phyloP scores from a whole-genome alignment of 1,140 invertebrate species.

The Temnothorax nylanderi region DNA sequence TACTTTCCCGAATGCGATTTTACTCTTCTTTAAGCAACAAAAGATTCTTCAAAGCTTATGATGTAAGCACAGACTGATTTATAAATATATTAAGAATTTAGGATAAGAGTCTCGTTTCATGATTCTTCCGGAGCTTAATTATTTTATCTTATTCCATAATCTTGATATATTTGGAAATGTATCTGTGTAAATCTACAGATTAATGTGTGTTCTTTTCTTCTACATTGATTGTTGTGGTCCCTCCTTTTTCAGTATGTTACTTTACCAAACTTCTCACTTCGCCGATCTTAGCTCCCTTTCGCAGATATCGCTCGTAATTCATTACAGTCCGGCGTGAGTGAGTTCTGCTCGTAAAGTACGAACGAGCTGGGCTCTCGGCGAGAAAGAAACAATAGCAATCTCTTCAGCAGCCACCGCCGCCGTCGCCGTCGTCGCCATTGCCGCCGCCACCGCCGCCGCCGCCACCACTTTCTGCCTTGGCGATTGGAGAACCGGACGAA shows the following conservation, averaged over 20 bases:
- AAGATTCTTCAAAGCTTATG: background rate
- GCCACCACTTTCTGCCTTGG: background rate
- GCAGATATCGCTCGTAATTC: slow-evolving; percentile 54
- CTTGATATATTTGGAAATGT: background rate
- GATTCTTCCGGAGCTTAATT: background rate
- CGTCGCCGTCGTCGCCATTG: background rate
- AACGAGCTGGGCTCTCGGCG: slow-evolving; percentile 33
- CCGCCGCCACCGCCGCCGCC: background rate
- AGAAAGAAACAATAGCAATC: slow-evolving; percentile 61
- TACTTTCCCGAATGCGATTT: too few species aligned
- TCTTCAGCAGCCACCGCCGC: slow-evolving; percentile 36
- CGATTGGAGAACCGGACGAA: slow-evolving; percentile 33
- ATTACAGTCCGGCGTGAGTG: slow-evolving; percentile 53
- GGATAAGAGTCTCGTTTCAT: too few species aligned
- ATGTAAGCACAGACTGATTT: background rate
- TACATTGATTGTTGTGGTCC: background rate
- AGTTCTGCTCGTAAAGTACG: slow-evolving; percentile 58
- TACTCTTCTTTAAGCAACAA: background rate
- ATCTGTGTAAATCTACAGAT: background rate
- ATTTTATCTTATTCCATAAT: background rate
- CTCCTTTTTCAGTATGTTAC: background rate
- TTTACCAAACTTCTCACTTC: slow-evolving; percentile 18
- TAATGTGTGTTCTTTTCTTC: background rate
- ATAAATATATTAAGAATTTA: background rate
- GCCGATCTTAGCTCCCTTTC: slow-evolving; percentile 12